These are phyloP conservation scores for Coremacera marginata DNA, from an alignment of 2,888 invertebrate genomes.

Conservation along the genomic window DNA sequence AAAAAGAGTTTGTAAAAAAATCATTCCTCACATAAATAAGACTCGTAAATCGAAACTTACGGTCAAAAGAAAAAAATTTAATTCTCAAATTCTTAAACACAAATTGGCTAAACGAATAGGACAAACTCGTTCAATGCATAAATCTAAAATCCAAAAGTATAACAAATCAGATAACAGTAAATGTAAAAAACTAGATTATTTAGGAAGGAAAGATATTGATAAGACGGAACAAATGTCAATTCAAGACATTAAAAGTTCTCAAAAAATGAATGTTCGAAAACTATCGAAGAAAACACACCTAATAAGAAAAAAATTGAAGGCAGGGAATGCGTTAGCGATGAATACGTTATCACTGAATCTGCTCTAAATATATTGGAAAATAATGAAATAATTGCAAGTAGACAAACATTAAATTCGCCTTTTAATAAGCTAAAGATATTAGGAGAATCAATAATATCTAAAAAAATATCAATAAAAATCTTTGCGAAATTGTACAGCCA, in stretches of 20 bases:
- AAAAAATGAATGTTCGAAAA: not conserved
- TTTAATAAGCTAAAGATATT: not conserved
- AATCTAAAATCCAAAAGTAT: slow-evolving; percentile 45
- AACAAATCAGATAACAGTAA: slow-evolving; percentile 34
- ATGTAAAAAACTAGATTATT: slow-evolving; percentile 29
- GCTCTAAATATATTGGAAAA: slow-evolving; percentile 32
- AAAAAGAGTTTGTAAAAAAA: slow-evolving; percentile 79
- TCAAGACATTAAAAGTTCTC: not conserved
- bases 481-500: not conserved
- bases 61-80: slow-evolving; percentile 57
- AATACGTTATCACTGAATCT: slow-evolving; percentile 28
- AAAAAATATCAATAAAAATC: not conserved
- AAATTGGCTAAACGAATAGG: slow-evolving; percentile 6
- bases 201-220: slow-evolving; percentile 7
- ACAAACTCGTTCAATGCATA: slow-evolving; percentile 43
- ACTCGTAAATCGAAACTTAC: slow-evolving; percentile 57
- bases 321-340: not conserved
- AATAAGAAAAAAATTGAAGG: not conserved
- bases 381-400: not conserved
- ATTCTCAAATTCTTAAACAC: slow-evolving; percentile 50
- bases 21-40: slow-evolving; percentile 68
- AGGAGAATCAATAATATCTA: slow-evolving; percentile 1
- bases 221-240: not conserved
- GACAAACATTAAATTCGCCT: not conserved
- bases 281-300: not conserved